Evolutionary conservation across 2,113 vertebrate genomes (phyloP).

Genomic region (Atlantisia rogersi): DNA sequence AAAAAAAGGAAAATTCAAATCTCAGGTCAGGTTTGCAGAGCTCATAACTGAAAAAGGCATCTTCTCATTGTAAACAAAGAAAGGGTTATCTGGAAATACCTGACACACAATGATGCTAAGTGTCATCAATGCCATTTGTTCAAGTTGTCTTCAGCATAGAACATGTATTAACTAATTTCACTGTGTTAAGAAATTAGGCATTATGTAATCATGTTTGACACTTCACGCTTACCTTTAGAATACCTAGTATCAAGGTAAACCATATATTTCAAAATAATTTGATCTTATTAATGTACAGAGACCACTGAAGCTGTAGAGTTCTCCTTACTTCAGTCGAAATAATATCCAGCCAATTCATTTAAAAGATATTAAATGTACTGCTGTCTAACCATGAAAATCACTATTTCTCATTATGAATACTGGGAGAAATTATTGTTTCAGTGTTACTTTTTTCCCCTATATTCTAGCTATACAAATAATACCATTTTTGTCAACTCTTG

Average conservation of each 20-base stretch:
- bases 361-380: neutral
- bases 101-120: neutral
- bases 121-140: neutral
- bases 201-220: neutral
- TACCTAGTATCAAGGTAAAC: neutral
- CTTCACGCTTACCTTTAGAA: slow-evolving; percentile 13
- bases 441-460: neutral
- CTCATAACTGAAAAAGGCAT: neutral
- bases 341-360: neutral
- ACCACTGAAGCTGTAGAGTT: neutral
- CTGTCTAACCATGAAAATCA: neutral
- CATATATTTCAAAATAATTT: neutral
- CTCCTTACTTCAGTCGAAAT: neutral
- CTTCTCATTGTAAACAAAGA: slow-evolving; percentile 31
- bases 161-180: neutral
- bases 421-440: neutral
- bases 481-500: neutral
- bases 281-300: neutral
- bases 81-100: slow-evolving; percentile 19
- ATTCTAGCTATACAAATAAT: neutral
- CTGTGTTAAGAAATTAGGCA: neutral
- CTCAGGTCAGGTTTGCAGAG: neutral
- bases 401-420: neutral
- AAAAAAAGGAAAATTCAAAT: neutral
- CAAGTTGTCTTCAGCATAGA: neutral